These are phyloP conservation scores for Helicoverpa zea DNA, from an alignment of 1,140 invertebrate species.

Conservation along the genomic window DNA sequence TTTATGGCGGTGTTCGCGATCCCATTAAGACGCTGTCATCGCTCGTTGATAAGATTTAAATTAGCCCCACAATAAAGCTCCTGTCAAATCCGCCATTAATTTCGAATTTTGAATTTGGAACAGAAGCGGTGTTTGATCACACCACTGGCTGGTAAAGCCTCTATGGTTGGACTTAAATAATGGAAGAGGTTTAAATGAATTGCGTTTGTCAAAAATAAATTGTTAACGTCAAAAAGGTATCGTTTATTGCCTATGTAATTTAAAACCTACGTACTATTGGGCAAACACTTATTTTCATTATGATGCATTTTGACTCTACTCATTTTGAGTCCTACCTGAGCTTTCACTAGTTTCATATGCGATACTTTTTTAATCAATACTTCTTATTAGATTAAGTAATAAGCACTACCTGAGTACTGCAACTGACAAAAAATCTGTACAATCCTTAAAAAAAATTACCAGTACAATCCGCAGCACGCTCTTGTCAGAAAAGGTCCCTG, in stretches of 20 bases:
- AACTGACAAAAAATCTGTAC: no score
- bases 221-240: no score
- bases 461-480: background rate
- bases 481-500: background rate
- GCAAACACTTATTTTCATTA: no score
- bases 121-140: conserved; percentile 72
- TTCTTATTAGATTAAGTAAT: no score
- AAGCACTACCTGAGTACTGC: no score
- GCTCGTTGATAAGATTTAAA: conserved; percentile 85
- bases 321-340: no score
- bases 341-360: no score
- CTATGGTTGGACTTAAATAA: background rate
- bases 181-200: background rate
- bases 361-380: no score
- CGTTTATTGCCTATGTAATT: no score
- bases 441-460: background rate
- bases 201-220: no score
- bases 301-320: no score
- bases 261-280: no score
- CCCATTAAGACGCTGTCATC: conserved; percentile 85
- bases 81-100: conserved; percentile 86
- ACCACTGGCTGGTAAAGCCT: conserved; percentile 16
- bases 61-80: conserved; percentile 84
- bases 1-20: conserved; percentile 70
- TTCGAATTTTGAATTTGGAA: conserved; percentile 84